Base-by-base conservation (phyloP, 2,113 vertebrate genomes). In the Anguilla japonica region DNA sequence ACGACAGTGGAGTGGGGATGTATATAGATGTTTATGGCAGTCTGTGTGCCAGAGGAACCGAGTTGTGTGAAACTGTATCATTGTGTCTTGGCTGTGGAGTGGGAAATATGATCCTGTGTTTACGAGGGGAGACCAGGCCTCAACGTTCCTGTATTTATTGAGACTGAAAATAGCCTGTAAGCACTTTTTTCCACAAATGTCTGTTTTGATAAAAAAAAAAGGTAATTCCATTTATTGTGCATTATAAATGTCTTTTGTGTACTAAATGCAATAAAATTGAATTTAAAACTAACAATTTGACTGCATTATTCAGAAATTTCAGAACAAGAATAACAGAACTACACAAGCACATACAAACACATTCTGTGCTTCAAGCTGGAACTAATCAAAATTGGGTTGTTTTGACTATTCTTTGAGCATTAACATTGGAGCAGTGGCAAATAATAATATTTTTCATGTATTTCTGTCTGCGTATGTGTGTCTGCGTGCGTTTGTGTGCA, bases 221-320 rank as follows among this genome's bases (percentile, higher is more conserved):
- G 89, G 92, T 91, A 92, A 92, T 93, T 93, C 94, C 94, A 97
- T 97, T 97, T 95, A 96, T 96, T 94, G 97, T 99, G 96, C 96
- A 96, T 96, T 96, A 96, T 97, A 95, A 96, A 97, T 98, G 96
- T 94, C 96, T 97, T 97, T 97, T 97, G 97, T 98, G 97, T 97
- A 97, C 96, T 97, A 96, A 97, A 96, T 97, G 92, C 93, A 95
- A 95, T 95, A 95, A 95, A 96, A 93, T 90, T 91, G 86, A 93
- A 75, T 89, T 87, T 86, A 41, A 87, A 89, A 91, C 91, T 89
- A 91, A 88, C 91, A 80, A 89, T 89, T 90, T 89, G 87, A 88
- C 83, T 90, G 86, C 39, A 18, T 85, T 82, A 26, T 53, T 46
- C 22, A 40, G 22, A 82, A 43, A 46, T 46, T 20, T 46, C 40